Conservation (phyloP, 2,888 invertebrate species). For the Mechanitis messenoides region DNA sequence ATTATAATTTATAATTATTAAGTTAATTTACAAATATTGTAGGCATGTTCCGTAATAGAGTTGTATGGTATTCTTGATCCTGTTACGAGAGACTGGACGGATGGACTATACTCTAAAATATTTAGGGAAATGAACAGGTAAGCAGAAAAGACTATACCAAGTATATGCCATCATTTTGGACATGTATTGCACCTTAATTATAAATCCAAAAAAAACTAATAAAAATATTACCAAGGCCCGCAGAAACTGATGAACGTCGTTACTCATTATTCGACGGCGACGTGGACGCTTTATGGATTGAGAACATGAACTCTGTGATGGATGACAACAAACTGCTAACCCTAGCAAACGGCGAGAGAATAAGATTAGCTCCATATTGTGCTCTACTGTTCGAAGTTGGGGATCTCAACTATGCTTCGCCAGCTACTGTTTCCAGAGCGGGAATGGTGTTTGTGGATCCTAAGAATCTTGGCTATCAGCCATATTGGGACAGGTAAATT, state of each 20-base stretch:
- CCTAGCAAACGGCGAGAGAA: constrained; percentile 92
- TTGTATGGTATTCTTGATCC: constrained; percentile 93
- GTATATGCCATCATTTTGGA: background rate
- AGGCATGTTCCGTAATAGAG: constrained; percentile 92
- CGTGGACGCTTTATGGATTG: constrained; percentile 96
- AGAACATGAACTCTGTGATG: constrained; percentile 98
- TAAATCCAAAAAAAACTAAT: background rate
- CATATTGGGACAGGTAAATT: constrained; percentile 84
- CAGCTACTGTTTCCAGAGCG: constrained; percentile 93
- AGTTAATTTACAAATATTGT: constrained; percentile 20
- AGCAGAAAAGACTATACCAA: constrained; percentile 2
- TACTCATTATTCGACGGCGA: constrained; percentile 96
- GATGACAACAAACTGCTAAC: constrained; percentile 94
- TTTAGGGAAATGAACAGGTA: constrained; percentile 93
- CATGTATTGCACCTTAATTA: background rate
- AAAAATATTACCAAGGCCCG: constrained; percentile 51
- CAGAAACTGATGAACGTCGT: constrained; percentile 83
- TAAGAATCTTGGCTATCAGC: constrained; percentile 90
- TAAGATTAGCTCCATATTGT: constrained; percentile 87
- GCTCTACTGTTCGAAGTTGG: constrained; percentile 93
- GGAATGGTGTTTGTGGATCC: constrained; percentile 97
- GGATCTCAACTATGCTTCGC: constrained; percentile 92
- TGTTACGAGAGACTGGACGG: constrained; percentile 93
- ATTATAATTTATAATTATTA: background rate
- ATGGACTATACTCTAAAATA: constrained; percentile 92